Base-by-base conservation (phyloP, 2,797 vertebrate genomes). In the Microctenopoma lineatum region DNA sequence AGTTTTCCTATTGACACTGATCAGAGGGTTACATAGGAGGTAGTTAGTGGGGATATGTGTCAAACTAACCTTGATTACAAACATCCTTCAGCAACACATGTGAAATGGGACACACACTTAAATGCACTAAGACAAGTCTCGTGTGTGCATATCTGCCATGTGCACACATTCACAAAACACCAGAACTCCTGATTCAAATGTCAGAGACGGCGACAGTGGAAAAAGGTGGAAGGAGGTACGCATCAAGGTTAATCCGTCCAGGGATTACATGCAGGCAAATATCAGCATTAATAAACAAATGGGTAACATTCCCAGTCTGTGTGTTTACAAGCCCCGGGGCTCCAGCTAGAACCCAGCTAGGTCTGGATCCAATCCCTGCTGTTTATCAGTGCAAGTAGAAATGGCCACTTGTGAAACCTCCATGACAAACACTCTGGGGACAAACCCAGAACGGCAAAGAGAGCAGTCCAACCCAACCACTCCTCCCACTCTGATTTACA, bases 301-400 rank as follows among this genome's bases (percentile, higher is more conserved):
- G 84, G 90, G 81, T 83, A 88, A 87, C 86, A 79, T 87, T 88
- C 87, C 70, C 70, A 13, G 74, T 77, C 47, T 79, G 77, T 81
- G 85, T 70, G 81, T 78, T 85, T 81, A 65, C 29, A 68, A 73
- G 75, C 87, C 84, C 75, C 55, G 21, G 76, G 89, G 81, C 80
- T 85, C 73, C 81, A 70, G 71, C 68, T 51, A 69, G 67, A 85
- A 81, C 86, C 77, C 81, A 87, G 77, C 81, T 73, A 71, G 83
- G 79, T 91, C 92, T 93, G 93, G 84, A 93, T 92, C 84, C 86
- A 92, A 92, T 94, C 90, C 85, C 52, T 62, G 62, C 78, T 93
- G 91, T 93, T 94, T 89, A 92, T 90, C 89, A 83, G 83, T 60
- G 80, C 2, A 41, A 81, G 75, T 77, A 67, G 84, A 86, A 81